Conservation (phyloP, 2,113 vertebrate genomes). For the Climacteris rufus region DNA sequence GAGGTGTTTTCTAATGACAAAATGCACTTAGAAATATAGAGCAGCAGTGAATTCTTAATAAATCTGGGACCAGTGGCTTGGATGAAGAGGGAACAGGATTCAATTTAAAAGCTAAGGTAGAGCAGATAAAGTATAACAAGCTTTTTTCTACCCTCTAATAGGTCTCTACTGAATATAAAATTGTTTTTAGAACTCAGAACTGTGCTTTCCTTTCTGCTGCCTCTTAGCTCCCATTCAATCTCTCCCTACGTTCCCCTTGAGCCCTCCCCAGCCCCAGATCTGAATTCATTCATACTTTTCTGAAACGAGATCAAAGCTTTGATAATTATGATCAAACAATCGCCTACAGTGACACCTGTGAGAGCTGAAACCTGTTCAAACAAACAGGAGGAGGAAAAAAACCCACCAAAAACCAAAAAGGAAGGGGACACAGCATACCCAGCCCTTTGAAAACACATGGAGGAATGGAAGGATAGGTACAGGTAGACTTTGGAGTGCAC, state of each 20-base stretch:
- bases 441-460: background rate
- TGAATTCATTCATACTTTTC: background rate
- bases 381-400: background rate
- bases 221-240: background rate
- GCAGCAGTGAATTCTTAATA: background rate
- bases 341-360: background rate
- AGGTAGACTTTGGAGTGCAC: background rate
- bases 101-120: background rate
- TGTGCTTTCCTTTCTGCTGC: background rate
- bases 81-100: background rate
- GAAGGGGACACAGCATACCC: background rate
- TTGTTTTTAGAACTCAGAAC: background rate
- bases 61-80: background rate
- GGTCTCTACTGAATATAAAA: background rate
- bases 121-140: background rate
- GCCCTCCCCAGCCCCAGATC: background rate
- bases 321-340: background rate
- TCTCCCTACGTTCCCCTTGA: background rate
- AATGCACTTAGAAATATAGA: background rate
- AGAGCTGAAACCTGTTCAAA: background rate
- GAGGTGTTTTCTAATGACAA: background rate
- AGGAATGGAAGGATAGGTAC: background rate
- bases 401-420: background rate
- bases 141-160: rapidly evolving
- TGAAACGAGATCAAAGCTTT: background rate